A percentile compares a stretch with the other conserved stretches of the same genome.
These are phyloP conservation scores for Alsophila aescularia DNA, from an alignment of 2,888 invertebrate genomes.

Conservation along the genomic window DNA sequence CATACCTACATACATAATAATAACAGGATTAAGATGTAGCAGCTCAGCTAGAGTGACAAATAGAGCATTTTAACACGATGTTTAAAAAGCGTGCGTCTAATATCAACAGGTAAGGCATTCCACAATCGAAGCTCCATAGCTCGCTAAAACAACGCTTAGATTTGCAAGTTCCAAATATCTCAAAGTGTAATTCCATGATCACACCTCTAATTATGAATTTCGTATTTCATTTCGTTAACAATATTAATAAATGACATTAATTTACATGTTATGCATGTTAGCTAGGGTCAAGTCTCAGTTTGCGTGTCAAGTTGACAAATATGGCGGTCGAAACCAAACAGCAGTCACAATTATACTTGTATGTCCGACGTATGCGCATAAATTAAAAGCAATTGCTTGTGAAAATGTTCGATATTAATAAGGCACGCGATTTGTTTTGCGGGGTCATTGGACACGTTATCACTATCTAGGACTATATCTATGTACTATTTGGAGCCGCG, in stretches of 20 bases:
- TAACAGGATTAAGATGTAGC: no score
- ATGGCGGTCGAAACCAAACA: constrained; percentile 11
- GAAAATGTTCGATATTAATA: constrained; percentile 23
- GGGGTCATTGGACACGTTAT: constrained; percentile 35
- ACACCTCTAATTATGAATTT: constrained; percentile 2
- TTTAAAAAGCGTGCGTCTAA: no score
- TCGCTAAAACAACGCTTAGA: not conserved
- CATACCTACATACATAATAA: no score
- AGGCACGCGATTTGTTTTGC: constrained; percentile 26
- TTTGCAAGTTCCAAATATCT: no score
- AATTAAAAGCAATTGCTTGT: constrained; percentile 20
- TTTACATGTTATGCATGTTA: constrained; percentile 6
- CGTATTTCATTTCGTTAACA: constrained; percentile 7
- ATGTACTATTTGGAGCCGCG: no score
- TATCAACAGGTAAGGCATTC: no score
- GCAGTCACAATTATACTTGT: constrained; percentile 12
- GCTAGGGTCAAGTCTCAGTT: constrained; percentile 1
- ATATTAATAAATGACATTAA: constrained; percentile 6
- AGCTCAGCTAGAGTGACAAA: no score
- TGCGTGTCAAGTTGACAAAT: constrained; percentile 1
- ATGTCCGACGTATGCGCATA: constrained; percentile 25
- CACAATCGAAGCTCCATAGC: no score
- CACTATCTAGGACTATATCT: not conserved
- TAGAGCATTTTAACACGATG: no score
- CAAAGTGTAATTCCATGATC: not conserved